Conservation (phyloP, 2,888 invertebrate genomes). For the Andrena trimmerana region DNA sequence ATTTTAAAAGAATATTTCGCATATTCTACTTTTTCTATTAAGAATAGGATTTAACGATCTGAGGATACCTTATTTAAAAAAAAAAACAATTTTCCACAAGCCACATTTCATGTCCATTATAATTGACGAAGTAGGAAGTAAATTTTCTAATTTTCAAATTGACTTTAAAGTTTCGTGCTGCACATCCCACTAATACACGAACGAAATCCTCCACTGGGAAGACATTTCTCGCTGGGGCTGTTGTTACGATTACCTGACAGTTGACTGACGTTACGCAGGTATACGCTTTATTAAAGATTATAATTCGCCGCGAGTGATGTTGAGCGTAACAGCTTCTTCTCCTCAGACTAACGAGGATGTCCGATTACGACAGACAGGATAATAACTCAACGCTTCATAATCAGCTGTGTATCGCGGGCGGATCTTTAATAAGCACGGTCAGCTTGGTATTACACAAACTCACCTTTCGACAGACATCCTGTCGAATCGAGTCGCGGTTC, state of each 20-base stretch:
- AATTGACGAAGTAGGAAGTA: neutral
- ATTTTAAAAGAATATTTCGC: no score
- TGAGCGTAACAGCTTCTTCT: conserved; percentile 27
- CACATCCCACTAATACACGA: neutral
- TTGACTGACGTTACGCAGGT: conserved; percentile 44
- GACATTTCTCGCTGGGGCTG: neutral
- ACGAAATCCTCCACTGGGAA: neutral
- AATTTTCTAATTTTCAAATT: neutral
- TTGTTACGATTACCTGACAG: conserved; percentile 28
- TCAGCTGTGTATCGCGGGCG: conserved; percentile 52
- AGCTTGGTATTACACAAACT: conserved; percentile 61
- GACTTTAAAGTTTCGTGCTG: neutral
- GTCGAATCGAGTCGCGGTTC: conserved; percentile 40
- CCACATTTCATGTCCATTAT: no score
- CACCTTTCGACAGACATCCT: conserved; percentile 69
- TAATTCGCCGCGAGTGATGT: conserved; percentile 21
- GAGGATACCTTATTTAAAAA: no score
- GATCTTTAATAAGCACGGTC: conserved; percentile 62
- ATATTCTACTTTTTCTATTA: no score
- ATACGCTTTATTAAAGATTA: conserved; percentile 44
- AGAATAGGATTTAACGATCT: no score
- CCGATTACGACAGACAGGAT: conserved; percentile 67
- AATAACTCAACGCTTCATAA: conserved; percentile 61
- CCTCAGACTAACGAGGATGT: conserved; percentile 48
- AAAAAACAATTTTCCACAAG: no score